phyloP scores from a whole-genome alignment of 37 sponge, comb jelly and placozoan species.

The Halisarca cf. caerulea region DNA sequence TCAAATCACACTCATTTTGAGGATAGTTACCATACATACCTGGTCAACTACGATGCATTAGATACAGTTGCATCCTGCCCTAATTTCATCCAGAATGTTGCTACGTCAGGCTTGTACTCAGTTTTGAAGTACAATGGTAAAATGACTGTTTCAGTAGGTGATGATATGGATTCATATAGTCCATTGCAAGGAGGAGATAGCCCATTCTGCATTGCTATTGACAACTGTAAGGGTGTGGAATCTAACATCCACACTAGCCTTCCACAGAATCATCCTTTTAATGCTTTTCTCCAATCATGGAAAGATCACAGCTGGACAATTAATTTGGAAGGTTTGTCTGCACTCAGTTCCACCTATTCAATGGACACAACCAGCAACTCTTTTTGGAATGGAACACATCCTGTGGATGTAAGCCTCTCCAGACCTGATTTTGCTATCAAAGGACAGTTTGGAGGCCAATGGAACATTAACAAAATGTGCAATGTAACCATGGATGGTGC shows the following conservation, averaged over 20 bases:
- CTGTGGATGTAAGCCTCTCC: not conserved
- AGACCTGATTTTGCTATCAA: not conserved
- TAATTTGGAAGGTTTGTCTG: not conserved
- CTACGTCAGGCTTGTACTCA: not conserved
- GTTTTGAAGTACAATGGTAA: not conserved
- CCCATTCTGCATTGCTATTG: constrained; percentile 3
- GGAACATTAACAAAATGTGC: not conserved
- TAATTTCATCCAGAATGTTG: not conserved
- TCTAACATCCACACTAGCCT: constrained; percentile 4
- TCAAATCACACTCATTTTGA: not conserved
- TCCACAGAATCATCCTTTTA: not conserved
- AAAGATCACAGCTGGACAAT: not conserved
- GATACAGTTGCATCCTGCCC: not conserved
- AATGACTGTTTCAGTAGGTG: not conserved
- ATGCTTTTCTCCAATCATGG: not conserved
- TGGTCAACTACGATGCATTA: not conserved
- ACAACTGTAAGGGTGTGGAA: not conserved
- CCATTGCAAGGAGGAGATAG: not conserved
- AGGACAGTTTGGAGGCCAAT: not conserved
- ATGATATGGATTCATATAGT: not conserved
- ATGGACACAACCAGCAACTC: not conserved
- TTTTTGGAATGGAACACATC: constrained; percentile 1
- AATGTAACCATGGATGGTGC: not conserved
- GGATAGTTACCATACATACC: constrained; percentile 14
- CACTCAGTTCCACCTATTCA: not conserved